Percentiles rank a stretch among this genome's conserved stretches.
phyloP scores from a whole-genome alignment of 1,140 invertebrate species.

The Aricia agestis region DNA sequence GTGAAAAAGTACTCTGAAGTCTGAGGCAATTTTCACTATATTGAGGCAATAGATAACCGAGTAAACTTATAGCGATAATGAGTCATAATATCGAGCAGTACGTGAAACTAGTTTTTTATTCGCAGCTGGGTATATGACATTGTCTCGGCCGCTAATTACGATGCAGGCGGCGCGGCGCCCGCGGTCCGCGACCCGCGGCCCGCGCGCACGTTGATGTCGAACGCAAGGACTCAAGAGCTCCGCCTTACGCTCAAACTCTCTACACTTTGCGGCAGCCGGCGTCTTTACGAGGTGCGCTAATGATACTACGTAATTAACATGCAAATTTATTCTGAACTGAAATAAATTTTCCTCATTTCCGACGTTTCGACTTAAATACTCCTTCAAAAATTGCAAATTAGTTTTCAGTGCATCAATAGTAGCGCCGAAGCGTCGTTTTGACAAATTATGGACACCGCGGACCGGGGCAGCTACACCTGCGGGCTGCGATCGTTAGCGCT shows the following conservation, averaged over 20 bases:
- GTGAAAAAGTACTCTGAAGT: not conserved
- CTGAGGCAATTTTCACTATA: not conserved
- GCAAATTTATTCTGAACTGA: not conserved
- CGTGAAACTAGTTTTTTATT: conserved; percentile 29
- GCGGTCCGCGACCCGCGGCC: too few relatives aligned
- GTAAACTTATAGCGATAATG: not conserved
- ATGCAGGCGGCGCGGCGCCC: conserved; percentile 35
- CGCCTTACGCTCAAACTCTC: conserved; percentile 19
- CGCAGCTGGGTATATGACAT: conserved; percentile 30
- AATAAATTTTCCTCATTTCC: not conserved
- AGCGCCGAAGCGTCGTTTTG: not conserved
- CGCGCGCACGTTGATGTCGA: conserved; percentile 64
- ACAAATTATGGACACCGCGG: not conserved
- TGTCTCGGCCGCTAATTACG: conserved; percentile 38
- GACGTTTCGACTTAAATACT: not conserved
- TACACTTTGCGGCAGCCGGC: too few relatives aligned
- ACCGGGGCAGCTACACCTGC: not conserved
- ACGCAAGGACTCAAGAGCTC: conserved; percentile 41
- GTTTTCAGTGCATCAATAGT: not conserved
- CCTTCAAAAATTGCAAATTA: not conserved
- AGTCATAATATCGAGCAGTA: conserved; percentile 26
- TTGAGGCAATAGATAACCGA: not conserved
- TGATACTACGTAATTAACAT: not conserved
- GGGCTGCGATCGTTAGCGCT: not conserved
- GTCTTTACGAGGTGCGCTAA: not conserved